These are phyloP conservation scores for Eptatretus burgeri DNA, from an alignment of 2,113 vertebrate genomes.

Conservation along the genomic window DNA sequence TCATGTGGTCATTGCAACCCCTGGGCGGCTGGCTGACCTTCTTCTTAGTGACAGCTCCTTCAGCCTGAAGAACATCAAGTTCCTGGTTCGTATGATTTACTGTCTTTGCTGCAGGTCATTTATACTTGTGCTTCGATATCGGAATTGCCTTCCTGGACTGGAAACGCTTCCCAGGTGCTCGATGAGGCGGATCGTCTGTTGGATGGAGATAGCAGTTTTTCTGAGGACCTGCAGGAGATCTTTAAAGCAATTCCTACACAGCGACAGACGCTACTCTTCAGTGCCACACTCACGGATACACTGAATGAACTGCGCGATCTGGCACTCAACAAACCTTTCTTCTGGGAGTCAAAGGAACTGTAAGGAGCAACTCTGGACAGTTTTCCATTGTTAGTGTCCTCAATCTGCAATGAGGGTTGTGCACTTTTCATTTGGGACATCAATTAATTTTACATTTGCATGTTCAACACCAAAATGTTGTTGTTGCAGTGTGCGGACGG, in stretches of 20 bases:
- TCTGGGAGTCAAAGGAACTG: conserved; percentile 38
- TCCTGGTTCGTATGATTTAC: conserved; percentile 26
- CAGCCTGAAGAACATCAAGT: conserved; percentile 35
- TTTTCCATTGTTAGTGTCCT: too few species aligned
- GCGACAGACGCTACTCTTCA: conserved; percentile 63
- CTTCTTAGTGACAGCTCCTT: conserved; percentile 56
- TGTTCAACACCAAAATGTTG: too few species aligned
- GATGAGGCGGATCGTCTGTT: conserved; percentile 63
- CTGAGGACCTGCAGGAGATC: conserved; percentile 47
- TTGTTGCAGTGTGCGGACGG: conserved; percentile 31
- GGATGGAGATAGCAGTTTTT: conserved; percentile 67
- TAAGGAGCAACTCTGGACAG: not conserved
- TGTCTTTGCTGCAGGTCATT: too few species aligned
- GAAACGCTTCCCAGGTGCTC: conserved; percentile 26
- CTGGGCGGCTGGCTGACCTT: conserved; percentile 58
- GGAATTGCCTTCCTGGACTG: not conserved
- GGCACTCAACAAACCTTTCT: conserved; percentile 54
- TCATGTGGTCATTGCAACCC: conserved; percentile 58
- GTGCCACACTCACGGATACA: conserved; percentile 54
- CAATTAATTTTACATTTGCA: too few species aligned
- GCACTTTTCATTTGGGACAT: too few species aligned
- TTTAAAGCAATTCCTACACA: conserved; percentile 21
- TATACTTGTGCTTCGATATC: not conserved
- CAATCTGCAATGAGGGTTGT: too few species aligned
- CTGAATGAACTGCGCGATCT: conserved; percentile 36